phyloP scores from a whole-genome alignment of 2,888 invertebrate genomes.

The Papilio demoleus region DNA sequence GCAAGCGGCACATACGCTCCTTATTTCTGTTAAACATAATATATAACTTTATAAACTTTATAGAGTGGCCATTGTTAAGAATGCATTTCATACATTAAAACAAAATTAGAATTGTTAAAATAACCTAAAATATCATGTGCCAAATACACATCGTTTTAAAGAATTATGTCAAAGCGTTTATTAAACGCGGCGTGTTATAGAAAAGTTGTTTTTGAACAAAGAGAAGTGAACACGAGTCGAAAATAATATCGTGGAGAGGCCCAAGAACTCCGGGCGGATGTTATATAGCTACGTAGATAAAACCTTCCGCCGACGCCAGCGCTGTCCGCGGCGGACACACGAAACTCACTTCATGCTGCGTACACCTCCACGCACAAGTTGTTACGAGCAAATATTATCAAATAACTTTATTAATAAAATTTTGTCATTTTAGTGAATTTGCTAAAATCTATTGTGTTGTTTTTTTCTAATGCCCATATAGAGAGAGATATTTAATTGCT shows the following conservation, averaged over 20 bases:
- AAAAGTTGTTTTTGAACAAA: slow-evolving; percentile 79
- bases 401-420: slow-evolving; percentile 34
- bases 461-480: no score
- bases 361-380: slow-evolving; percentile 70
- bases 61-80: slow-evolving; percentile 44
- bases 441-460: not conserved
- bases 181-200: slow-evolving; percentile 64
- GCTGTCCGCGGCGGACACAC: slow-evolving; percentile 72
- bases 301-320: slow-evolving; percentile 81
- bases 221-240: slow-evolving; percentile 70
- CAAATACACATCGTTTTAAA: slow-evolving; percentile 59
- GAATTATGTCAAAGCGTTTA: slow-evolving; percentile 63
- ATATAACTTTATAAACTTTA: slow-evolving; percentile 60
- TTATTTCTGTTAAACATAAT: slow-evolving; percentile 58
- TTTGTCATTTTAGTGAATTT: not conserved
- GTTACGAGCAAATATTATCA: slow-evolving; percentile 47
- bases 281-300: slow-evolving; percentile 83
- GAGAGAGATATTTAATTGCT: no score
- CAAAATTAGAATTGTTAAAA: slow-evolving; percentile 45
- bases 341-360: slow-evolving; percentile 77
- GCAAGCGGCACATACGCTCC: slow-evolving; percentile 64
- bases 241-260: slow-evolving; percentile 78
- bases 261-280: slow-evolving; percentile 78
- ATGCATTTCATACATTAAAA: slow-evolving; percentile 44
- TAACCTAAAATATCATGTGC: slow-evolving; percentile 67